phyloP scores from a whole-genome alignment of 2,797 vertebrate species.

The Sarcoramphus papa region DNA sequence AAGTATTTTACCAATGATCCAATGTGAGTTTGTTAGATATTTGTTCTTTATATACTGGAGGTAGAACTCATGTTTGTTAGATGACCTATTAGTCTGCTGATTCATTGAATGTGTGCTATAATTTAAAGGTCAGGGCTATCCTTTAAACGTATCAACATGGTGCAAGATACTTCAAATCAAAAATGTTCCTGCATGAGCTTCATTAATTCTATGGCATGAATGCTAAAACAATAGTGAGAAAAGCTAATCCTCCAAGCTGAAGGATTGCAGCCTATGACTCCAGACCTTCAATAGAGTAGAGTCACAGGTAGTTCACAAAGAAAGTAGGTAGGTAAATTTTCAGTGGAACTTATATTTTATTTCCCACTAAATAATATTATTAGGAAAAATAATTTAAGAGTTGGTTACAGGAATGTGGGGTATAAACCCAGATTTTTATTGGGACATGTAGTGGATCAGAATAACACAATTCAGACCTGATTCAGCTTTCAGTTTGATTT shows the following conservation, averaged over 20 bases:
- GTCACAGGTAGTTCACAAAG: neutral
- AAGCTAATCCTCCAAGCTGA: neutral
- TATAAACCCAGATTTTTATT: neutral
- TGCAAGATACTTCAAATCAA: slow-evolving; percentile 67
- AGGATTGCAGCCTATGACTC: neutral
- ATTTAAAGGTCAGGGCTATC: slow-evolving; percentile 85
- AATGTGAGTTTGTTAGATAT: slow-evolving; percentile 24
- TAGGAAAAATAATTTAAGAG: neutral
- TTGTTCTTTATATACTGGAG: slow-evolving; percentile 32
- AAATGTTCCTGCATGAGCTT: slow-evolving; percentile 23
- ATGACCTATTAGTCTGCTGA: slow-evolving; percentile 70
- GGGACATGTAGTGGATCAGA: neutral
- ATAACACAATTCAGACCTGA: neutral
- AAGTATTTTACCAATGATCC: slow-evolving; percentile 22
- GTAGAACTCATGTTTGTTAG: slow-evolving; percentile 7
- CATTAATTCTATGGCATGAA: slow-evolving; percentile 31
- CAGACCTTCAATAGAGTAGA: neutral
- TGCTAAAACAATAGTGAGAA: neutral
- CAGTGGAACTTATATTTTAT: neutral
- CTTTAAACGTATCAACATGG: slow-evolving; percentile 81
- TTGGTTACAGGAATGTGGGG: neutral
- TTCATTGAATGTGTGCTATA: slow-evolving; percentile 72
- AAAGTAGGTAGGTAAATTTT: neutral
- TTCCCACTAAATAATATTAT: neutral
- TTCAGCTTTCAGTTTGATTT: neutral